Evolutionary conservation across 1,140 invertebrate genomes (phyloP).

Genomic region (Geopemphigus sp.): DNA sequence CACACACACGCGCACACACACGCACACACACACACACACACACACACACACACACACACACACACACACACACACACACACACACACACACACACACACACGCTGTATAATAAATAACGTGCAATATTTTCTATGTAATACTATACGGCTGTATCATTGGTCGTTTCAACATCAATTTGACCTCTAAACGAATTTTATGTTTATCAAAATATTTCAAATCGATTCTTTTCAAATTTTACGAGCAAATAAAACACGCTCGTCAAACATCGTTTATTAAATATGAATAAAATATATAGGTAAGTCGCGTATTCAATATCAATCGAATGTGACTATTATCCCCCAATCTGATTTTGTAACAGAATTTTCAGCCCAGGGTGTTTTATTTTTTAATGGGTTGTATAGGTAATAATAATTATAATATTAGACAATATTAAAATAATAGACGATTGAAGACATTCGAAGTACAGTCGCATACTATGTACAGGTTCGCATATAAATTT

Average conservation of each 20-base stretch:
- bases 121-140: background rate
- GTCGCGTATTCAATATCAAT: background rate
- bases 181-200: slow-evolving; percentile 26
- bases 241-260: background rate
- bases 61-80: background rate
- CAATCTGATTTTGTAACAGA: background rate
- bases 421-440: too few species aligned
- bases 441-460: too few species aligned
- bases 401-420: background rate
- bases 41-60: too few species aligned
- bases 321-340: too few species aligned
- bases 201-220: background rate
- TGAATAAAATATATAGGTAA: background rate
- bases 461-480: too few species aligned
- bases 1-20: too few species aligned
- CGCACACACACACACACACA: too few species aligned
- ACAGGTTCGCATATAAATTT: too few species aligned
- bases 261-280: background rate
- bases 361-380: background rate
- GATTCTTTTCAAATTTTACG: background rate
- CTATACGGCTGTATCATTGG: background rate
- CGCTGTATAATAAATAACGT: background rate
- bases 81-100: background rate
- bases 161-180: background rate
- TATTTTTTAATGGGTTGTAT: background rate